phyloP scores from a whole-genome alignment of 2,797 vertebrate genomes.

The Centropyge bicolor region DNA sequence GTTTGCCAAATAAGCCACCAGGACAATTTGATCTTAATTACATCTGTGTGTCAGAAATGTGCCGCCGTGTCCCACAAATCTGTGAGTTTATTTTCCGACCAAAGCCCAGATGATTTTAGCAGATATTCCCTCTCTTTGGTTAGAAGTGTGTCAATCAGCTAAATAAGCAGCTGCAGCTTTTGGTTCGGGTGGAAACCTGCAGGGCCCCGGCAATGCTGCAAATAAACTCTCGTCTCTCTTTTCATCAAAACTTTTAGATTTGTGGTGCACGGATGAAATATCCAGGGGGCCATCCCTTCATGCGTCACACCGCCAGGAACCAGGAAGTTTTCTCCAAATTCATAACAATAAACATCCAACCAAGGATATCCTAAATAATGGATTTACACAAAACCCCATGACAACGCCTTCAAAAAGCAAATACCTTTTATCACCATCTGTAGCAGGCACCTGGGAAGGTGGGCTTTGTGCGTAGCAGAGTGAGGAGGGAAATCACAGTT shows the following conservation, averaged over 20 bases:
- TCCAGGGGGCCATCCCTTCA: constrained; percentile 46
- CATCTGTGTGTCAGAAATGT: constrained; percentile 33
- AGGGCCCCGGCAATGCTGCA: constrained; percentile 12
- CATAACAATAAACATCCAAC: constrained; percentile 78
- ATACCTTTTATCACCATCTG: constrained; percentile 84
- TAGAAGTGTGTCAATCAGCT: constrained; percentile 46
- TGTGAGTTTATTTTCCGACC: constrained; percentile 28
- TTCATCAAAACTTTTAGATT: constrained; percentile 75
- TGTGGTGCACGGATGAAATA: constrained; percentile 53
- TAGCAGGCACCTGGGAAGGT: constrained; percentile 78
- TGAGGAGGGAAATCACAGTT: constrained; percentile 83
- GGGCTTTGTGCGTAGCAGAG: constrained; percentile 80
- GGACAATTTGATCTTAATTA: constrained; percentile 21
- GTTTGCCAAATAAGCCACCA: constrained; percentile 44
- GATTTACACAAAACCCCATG: constrained; percentile 80
- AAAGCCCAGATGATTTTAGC: constrained; percentile 37
- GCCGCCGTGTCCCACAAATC: constrained; percentile 21
- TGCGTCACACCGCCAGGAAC: constrained; percentile 59
- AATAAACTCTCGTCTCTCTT: constrained; percentile 62
- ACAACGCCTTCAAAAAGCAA: constrained; percentile 82
- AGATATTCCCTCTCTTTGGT: constrained; percentile 42
- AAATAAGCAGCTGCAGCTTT: constrained; percentile 42
- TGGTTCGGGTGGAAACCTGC: constrained; percentile 21
- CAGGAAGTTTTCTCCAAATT: constrained; percentile 74
- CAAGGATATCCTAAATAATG: constrained; percentile 83